Conservation (phyloP, 2,113 vertebrate species). For the Atractosteus spatula region DNA sequence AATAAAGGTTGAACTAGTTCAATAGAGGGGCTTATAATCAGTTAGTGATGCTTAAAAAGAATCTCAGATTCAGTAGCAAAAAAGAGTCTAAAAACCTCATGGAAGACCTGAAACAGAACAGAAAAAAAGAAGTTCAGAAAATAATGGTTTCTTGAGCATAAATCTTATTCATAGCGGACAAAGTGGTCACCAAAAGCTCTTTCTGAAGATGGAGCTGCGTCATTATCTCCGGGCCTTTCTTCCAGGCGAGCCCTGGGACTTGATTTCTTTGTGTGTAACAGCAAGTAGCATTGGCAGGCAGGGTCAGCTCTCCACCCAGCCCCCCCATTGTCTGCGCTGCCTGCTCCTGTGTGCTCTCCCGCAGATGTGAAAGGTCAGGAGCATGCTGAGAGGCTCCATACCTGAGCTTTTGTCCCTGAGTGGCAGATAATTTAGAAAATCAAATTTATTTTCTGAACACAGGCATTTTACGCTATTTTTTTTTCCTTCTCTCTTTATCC, state of each 20-base stretch:
- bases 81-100: slow-evolving; percentile 19
- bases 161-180: slow-evolving; percentile 68
- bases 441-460: slow-evolving; percentile 45
- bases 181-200: slow-evolving; percentile 57
- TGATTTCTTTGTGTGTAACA: slow-evolving; percentile 63
- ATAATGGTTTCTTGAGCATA: slow-evolving; percentile 64
- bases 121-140: slow-evolving; percentile 47
- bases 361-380: slow-evolving; percentile 40
- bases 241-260: slow-evolving; percentile 45
- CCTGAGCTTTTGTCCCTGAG: slow-evolving; percentile 56
- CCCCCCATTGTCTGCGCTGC: slow-evolving; percentile 46
- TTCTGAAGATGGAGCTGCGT: slow-evolving; percentile 55
- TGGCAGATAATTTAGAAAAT: slow-evolving; percentile 47
- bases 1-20: slow-evolving; percentile 64
- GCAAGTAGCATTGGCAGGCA: slow-evolving; percentile 67
- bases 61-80: slow-evolving; percentile 61
- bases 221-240: slow-evolving; percentile 67
- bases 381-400: slow-evolving; percentile 41
- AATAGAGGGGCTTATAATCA: slow-evolving; percentile 58
- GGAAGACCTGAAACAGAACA: slow-evolving; percentile 40
- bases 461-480: slow-evolving; percentile 16
- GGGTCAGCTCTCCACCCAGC: slow-evolving; percentile 64
- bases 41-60: slow-evolving; percentile 70
- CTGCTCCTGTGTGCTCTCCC: slow-evolving; percentile 23
- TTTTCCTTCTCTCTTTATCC: neutral